phyloP scores from a whole-genome alignment of 1,140 invertebrate species.

The Tenebrio molitor region DNA sequence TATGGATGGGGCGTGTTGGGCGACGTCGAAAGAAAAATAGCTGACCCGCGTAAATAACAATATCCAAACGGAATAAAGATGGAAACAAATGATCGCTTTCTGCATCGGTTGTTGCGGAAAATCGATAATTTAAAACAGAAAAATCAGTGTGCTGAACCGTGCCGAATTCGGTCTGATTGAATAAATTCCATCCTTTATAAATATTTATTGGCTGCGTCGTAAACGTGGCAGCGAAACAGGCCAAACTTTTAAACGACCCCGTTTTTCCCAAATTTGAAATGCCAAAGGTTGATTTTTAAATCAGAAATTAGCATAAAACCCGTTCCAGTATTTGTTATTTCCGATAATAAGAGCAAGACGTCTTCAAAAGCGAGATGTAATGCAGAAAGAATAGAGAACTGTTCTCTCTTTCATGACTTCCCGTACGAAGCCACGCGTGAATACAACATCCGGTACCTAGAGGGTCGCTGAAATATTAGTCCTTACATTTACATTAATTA shows the following conservation, averaged over 20 bases:
- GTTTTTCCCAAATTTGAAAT: background rate
- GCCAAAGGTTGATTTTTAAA: background rate
- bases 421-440: conserved; percentile 48
- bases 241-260: background rate
- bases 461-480: conserved; percentile 49
- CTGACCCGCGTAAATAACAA: too few relatives aligned
- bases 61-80: too few relatives aligned
- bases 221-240: background rate
- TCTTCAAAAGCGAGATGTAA: conserved; percentile 15
- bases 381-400: conserved; percentile 22
- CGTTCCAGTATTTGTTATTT: conserved; percentile 30
- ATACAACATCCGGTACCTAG: conserved; percentile 48
- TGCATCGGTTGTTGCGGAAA: too few relatives aligned
- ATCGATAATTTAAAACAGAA: too few relatives aligned
- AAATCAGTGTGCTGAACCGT: too few relatives aligned
- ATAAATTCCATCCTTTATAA: background rate
- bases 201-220: background rate
- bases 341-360: conserved; percentile 34
- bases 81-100: too few relatives aligned
- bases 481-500: conserved; percentile 51
- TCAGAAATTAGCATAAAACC: background rate
- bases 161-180: background rate
- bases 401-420: conserved; percentile 42
- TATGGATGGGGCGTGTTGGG: too few relatives aligned
- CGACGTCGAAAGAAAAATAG: too few relatives aligned